Base-by-base conservation (phyloP, 2,113 vertebrate species). In the Corythornis madagascariensis region DNA sequence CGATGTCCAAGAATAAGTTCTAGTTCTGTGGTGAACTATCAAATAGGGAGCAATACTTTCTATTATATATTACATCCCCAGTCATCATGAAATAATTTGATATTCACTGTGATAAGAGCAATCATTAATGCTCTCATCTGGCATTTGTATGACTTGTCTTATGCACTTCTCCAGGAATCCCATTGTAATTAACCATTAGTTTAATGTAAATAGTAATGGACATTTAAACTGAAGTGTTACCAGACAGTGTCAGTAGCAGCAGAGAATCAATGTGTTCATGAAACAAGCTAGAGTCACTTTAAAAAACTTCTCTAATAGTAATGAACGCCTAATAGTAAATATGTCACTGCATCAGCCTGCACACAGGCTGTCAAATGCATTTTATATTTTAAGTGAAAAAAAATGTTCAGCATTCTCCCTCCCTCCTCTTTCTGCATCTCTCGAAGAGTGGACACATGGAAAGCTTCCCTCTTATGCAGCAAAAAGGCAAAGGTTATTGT, bases 161-260 rank as follows among this genome's bases (percentile, higher is more conserved):
- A 96, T 87, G 94, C 95, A 95, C 95, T 97, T 97, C 79, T n/a
- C 81, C 85, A 93, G 91, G 96, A 97, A 97, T 97, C 93, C 95
- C 83, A 89, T 93, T 97, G 94, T 97, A 97, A 98, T 98, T 98
- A 98, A 95, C 93, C 92, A 92, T 97, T 97, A 96, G 95, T 97
- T 98, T 98, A 97, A 97, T 94, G 93, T 97, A 97, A 97, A 97
- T 97, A 97, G 92, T 96, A 97, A 97, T 96, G 94, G 97, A 94
- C 50, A 74, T 95, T 96, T 97, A 96, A 97, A 97, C 21, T 85
- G 75, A 97, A 97, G 87, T 87, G 94, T 93, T 95, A 92, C 88
- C 86, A 94, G 89, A 78, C 85, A 95, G 78, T 91, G 95, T 96
- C 96, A 96, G 69, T 73, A 90, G 85, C 81, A 95, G 91, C 89